phyloP scores from a whole-genome alignment of 1,140 invertebrate species.

The Venturia canescens region DNA sequence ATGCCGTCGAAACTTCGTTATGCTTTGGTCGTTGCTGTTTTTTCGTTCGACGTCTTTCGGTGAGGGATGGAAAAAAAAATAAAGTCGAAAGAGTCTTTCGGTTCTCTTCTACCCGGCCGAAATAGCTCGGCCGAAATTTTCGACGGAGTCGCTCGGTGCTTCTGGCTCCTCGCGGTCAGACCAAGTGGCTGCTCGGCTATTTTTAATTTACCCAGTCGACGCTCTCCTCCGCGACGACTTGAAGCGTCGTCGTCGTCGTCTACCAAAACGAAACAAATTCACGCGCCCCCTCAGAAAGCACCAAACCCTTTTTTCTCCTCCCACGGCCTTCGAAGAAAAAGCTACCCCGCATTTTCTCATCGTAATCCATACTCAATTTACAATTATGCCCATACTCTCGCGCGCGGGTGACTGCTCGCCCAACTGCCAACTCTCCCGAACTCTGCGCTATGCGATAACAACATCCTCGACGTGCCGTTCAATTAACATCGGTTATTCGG shows the following conservation, averaged over 20 bases:
- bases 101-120: conserved; percentile 30
- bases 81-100: conserved; percentile 25
- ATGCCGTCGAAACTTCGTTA: neutral
- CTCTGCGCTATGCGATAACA: neutral
- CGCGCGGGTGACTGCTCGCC: neutral
- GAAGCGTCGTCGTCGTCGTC: conserved; percentile 9
- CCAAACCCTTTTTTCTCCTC: neutral
- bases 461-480: conserved; percentile 1
- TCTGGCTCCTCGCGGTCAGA: conserved; percentile 23
- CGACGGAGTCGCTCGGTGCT: conserved; percentile 11
- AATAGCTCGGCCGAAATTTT: conserved; percentile 27
- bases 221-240: neutral
- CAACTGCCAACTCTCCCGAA: neutral
- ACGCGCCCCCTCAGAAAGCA: neutral
- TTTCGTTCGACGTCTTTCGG: neutral
- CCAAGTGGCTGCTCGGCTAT: conserved; percentile 31
- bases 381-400: neutral
- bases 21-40: neutral
- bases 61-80: neutral
- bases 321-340: neutral
- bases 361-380: neutral
- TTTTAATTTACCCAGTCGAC: conserved; percentile 24
- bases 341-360: neutral
- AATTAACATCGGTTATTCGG: neutral
- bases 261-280: conserved; percentile 15